phyloP scores from a whole-genome alignment of 2,113 vertebrate genomes.

The Chitala chitala region DNA sequence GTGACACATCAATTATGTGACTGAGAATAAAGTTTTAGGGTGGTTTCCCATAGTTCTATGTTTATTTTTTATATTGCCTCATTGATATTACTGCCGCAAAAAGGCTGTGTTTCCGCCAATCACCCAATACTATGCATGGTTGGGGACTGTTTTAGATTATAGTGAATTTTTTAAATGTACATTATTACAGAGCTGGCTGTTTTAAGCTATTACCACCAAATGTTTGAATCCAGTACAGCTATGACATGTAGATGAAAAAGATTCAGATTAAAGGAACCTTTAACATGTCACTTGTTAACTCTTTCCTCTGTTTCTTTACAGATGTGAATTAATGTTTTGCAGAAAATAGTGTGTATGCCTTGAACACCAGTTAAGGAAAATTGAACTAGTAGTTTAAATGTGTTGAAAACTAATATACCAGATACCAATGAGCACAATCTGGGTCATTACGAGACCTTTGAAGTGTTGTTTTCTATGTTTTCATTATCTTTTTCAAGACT shows the following conservation, averaged over 20 bases:
- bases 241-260: constrained; percentile 39
- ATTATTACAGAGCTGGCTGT: constrained; percentile 26
- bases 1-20: no score
- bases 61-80: no score
- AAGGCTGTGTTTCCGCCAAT: background rate
- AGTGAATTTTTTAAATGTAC: constrained; percentile 52
- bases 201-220: constrained; percentile 37
- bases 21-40: no score
- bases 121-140: constrained; percentile 20
- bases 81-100: no score
- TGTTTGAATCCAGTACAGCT: constrained; percentile 49
- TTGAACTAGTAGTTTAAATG: constrained; percentile 28
- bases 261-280: constrained; percentile 32
- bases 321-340: constrained; percentile 34
- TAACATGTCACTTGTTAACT: constrained; percentile 19
- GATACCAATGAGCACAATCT: constrained; percentile 29
- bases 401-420: constrained; percentile 24
- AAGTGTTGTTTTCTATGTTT: constrained; percentile 4
- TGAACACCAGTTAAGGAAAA: constrained; percentile 11
- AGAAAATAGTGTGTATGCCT: constrained; percentile 23
- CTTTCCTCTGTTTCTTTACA: constrained; percentile 22
- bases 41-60: no score
- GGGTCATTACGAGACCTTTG: constrained; percentile 8
- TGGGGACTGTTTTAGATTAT: constrained; percentile 58
- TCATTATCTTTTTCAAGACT: constrained; percentile 22